phyloP scores from a whole-genome alignment of 2,888 invertebrate genomes.

The Drosophila kuntzei region DNA sequence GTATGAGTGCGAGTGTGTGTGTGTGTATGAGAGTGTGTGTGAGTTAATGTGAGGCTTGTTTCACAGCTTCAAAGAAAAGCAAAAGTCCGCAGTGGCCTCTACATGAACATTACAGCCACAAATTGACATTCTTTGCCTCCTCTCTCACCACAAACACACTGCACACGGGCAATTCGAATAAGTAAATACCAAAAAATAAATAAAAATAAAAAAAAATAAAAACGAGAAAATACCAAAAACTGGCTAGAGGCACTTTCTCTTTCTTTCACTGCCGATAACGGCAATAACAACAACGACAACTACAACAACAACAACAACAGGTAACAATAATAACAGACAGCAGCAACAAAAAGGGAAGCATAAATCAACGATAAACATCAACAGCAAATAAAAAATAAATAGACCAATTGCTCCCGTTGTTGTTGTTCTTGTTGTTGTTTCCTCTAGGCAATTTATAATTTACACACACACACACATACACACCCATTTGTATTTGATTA shows the following conservation, averaged over 20 bases:
- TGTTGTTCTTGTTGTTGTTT: slow-evolving; percentile 32
- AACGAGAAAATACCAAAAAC: slow-evolving; percentile 69
- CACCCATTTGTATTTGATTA: slow-evolving; percentile 32
- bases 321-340: slow-evolving; percentile 27
- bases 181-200: slow-evolving; percentile 58
- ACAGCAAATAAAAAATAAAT: slow-evolving; percentile 68
- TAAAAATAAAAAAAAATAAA: slow-evolving; percentile 20
- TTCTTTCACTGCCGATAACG: slow-evolving; percentile 81
- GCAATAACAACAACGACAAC: slow-evolving; percentile 22
- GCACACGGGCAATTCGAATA: slow-evolving; percentile 68
- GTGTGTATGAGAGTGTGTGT: slow-evolving; percentile 18
- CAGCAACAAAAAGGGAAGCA: slow-evolving; percentile 66
- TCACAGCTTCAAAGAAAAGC: slow-evolving; percentile 82
- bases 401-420: slow-evolving; percentile 66
- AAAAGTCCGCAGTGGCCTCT: slow-evolving; percentile 73
- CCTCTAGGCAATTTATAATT: slow-evolving; percentile 74
- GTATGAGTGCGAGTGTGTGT: slow-evolving; percentile 16
- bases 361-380: slow-evolving; percentile 67
- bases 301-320: slow-evolving; percentile 34
- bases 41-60: slow-evolving; percentile 65
- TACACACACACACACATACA: slow-evolving; percentile 49
- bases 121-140: slow-evolving; percentile 82
- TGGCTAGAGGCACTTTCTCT: slow-evolving; percentile 83
- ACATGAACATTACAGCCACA: slow-evolving; percentile 67
- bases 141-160: slow-evolving; percentile 38